Evolutionary conservation across 2,888 invertebrate genomes (phyloP).

Genomic region (Erpobdella octoculata): DNA sequence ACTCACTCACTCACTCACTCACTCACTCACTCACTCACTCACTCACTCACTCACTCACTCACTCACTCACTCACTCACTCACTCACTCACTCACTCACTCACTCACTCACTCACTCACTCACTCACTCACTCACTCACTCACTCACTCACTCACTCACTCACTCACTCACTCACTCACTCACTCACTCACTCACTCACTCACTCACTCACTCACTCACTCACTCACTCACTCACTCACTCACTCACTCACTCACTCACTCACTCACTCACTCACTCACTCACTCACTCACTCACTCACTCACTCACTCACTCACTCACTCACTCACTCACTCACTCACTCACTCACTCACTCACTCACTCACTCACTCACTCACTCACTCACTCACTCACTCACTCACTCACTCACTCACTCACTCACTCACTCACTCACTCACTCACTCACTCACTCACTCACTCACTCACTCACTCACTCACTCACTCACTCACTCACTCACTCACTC

Average conservation of each 20-base stretch:
- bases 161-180: conserved; percentile 32
- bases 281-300: not conserved
- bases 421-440: conserved; percentile 25
- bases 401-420: not conserved
- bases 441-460: conserved; percentile 18
- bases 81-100: conserved; percentile 22
- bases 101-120: conserved; percentile 22
- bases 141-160: conserved; percentile 18
- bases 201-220: conserved; percentile 34
- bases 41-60: conserved; percentile 31
- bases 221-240: conserved; percentile 35
- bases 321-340: not conserved
- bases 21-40: conserved; percentile 33
- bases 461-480: conserved; percentile 21
- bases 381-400: conserved; percentile 12
- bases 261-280: not conserved
- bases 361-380: not conserved
- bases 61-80: conserved; percentile 31
- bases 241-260: conserved; percentile 33
- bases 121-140: conserved; percentile 22
- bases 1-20: conserved; percentile 31
- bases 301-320: not conserved
- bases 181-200: conserved; percentile 33
- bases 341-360: conserved; percentile 5
- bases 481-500: conserved; percentile 14